phyloP scores from a whole-genome alignment of 2,888 invertebrate genomes.

The Spilosoma lubricipeda region DNA sequence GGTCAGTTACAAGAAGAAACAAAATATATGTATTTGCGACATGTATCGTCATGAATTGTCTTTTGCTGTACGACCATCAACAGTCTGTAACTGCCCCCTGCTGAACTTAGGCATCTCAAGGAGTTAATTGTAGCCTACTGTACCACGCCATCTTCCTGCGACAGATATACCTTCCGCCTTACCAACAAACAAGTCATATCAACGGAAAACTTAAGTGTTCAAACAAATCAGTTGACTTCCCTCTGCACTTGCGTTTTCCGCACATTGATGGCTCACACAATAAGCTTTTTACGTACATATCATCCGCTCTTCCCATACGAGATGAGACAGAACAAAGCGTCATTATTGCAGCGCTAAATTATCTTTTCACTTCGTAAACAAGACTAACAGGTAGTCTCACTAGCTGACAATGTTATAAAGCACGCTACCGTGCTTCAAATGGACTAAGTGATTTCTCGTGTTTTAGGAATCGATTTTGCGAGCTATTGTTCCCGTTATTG shows the following conservation, averaged over 20 bases:
- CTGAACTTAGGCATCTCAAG: too few relatives aligned
- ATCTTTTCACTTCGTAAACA: background rate
- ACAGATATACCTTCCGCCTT: too few relatives aligned
- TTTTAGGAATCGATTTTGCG: conserved; percentile 15
- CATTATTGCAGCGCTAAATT: background rate
- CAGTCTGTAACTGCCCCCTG: too few relatives aligned
- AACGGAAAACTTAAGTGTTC: background rate
- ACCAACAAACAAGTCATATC: background rate
- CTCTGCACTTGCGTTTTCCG: background rate
- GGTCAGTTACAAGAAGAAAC: too few relatives aligned
- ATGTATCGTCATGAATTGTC: too few relatives aligned
- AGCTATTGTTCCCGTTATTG: conserved; percentile 8
- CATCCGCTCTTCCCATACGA: background rate
- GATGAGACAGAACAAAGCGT: background rate
- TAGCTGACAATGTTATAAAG: background rate
- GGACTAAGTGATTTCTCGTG: conserved; percentile 10
- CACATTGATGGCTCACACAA: background rate
- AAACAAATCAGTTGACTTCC: background rate
- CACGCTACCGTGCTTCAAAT: background rate
- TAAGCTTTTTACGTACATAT: background rate
- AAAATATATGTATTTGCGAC: too few relatives aligned
- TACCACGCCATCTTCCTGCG: too few relatives aligned
- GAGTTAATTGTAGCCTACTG: too few relatives aligned
- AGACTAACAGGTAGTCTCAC: background rate
- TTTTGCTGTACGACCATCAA: too few relatives aligned